Percentiles rank a stretch among this genome's conserved stretches.
Evolutionary conservation across 2,888 invertebrate genomes (phyloP).

Genomic region (Loripinus fragilis): DNA sequence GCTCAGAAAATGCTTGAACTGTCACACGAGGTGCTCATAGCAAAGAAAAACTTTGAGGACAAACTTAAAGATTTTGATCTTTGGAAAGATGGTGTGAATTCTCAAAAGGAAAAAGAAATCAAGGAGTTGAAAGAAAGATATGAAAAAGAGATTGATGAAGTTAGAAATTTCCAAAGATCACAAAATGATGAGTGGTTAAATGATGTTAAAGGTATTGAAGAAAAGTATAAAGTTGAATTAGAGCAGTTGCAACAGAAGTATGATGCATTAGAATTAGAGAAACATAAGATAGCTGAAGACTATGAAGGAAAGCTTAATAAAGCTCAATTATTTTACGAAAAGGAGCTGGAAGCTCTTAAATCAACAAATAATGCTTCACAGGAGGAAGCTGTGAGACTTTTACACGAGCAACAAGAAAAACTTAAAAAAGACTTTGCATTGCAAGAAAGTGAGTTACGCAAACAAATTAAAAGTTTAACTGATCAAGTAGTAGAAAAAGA

Average conservation of each 20-base stretch:
- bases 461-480: slow-evolving; percentile 77
- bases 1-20: slow-evolving; percentile 75
- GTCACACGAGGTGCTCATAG: slow-evolving; percentile 77
- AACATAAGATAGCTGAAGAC: slow-evolving; percentile 75
- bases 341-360: slow-evolving; percentile 79
- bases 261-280: slow-evolving; percentile 69
- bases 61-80: slow-evolving; percentile 74
- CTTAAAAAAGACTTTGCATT: slow-evolving; percentile 76
- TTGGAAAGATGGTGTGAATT: slow-evolving; percentile 71
- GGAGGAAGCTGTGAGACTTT: slow-evolving; percentile 66
- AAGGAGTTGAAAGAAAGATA: slow-evolving; percentile 74
- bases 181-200: slow-evolving; percentile 74
- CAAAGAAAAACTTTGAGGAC: slow-evolving; percentile 80
- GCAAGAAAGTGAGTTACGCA: slow-evolving; percentile 71
- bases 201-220: slow-evolving; percentile 73
- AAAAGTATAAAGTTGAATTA: slow-evolving; percentile 73
- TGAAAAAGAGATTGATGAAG: slow-evolving; percentile 75
- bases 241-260: slow-evolving; percentile 66
- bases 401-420: slow-evolving; percentile 76
- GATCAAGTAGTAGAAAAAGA: slow-evolving; percentile 76
- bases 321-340: slow-evolving; percentile 81
- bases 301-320: slow-evolving; percentile 79
- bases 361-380: slow-evolving; percentile 66
- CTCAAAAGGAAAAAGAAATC: slow-evolving; percentile 72
- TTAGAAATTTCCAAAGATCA: slow-evolving; percentile 65